These are phyloP conservation scores for Riptortus pedestris DNA, from an alignment of 1,140 invertebrate species.

Conservation along the genomic window DNA sequence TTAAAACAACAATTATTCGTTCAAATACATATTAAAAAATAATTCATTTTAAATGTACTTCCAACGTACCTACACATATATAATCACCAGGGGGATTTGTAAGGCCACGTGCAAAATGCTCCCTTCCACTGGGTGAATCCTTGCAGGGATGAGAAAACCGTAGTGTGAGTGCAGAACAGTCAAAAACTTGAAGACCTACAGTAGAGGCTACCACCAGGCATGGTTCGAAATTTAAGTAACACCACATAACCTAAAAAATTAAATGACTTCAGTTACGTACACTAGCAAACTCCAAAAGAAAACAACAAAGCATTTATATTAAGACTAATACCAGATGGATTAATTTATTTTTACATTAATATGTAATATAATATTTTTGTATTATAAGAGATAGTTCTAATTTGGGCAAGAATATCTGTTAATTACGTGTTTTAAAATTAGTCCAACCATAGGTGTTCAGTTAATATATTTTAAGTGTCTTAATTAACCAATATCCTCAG, in stretches of 20 bases:
- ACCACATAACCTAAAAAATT: conserved; percentile 34
- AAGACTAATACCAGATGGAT: too few species aligned
- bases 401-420: too few species aligned
- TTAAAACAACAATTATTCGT: too few species aligned
- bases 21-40: too few species aligned
- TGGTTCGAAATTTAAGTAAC: conserved; percentile 29
- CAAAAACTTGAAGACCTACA: conserved; percentile 33
- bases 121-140: conserved; percentile 22
- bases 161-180: conserved; percentile 28
- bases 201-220: conserved; percentile 32
- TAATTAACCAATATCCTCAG: too few species aligned
- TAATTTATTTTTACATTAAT: background rate
- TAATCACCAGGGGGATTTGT: conserved; percentile 28
- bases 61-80: conserved; percentile 31
- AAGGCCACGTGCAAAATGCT: conserved; percentile 30
- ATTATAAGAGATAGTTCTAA: too few species aligned
- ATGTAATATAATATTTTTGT: too few species aligned
- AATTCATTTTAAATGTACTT: too few species aligned
- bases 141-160: conserved; percentile 32
- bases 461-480: too few species aligned
- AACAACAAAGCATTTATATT: background rate
- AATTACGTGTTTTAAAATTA: too few species aligned
- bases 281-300: background rate
- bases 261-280: too few species aligned
- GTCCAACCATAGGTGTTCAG: too few species aligned